These are phyloP conservation scores for Pangasius djambal DNA, from an alignment of 2,797 vertebrate species.

Conservation along the genomic window DNA sequence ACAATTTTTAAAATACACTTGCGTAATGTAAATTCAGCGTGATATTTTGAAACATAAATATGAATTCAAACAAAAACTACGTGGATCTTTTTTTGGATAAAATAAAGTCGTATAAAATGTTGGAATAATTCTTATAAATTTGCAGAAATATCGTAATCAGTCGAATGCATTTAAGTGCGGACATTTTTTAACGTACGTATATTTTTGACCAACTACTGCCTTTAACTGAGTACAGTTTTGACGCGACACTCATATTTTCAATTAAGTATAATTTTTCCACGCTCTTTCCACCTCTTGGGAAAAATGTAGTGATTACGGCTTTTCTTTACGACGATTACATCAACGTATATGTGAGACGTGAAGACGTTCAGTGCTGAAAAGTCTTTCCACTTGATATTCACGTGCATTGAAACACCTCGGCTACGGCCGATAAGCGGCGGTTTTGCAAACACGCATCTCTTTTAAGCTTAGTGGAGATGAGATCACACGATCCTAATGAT, in stretches of 20 bases:
- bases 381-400: not conserved
- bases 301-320: not conserved
- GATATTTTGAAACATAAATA: too few species aligned
- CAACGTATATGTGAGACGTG: not conserved
- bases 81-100: too few species aligned
- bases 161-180: too few species aligned
- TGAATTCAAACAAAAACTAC: too few species aligned
- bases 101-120: too few species aligned
- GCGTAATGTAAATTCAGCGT: too few species aligned
- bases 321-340: not conserved
- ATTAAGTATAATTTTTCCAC: not conserved
- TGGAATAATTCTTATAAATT: too few species aligned
- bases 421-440: not conserved
- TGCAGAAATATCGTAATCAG: too few species aligned
- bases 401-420: not conserved
- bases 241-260: not conserved
- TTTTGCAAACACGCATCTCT: not conserved
- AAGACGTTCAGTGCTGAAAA: not conserved
- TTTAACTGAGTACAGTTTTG: not conserved
- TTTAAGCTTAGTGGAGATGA: not conserved
- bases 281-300: not conserved
- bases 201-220: not conserved
- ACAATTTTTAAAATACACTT: not conserved
- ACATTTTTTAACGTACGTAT: not conserved
- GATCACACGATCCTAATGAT: slow-evolving; percentile 36